Evolutionary conservation across 1,140 invertebrate genomes (phyloP), one percentile per base, ranked within the genome.

Genomic region (Temnothorax curvispinosus): DNA sequence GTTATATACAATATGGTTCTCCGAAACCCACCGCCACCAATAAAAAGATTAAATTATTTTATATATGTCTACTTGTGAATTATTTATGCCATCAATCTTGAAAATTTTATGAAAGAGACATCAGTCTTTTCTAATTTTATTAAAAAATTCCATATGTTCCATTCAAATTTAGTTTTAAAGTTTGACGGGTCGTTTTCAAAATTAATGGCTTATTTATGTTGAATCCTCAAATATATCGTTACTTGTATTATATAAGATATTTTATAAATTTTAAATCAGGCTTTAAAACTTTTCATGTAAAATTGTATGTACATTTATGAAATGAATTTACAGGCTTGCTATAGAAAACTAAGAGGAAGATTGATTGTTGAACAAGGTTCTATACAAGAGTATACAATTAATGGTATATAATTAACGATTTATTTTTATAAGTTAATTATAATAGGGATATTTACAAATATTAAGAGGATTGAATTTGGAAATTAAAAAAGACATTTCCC

Each of bases 1-100:
- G 78, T 89, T 87, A 67, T 67, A 87, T 84, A 84, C 60, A 80
- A 47, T 76, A 85, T 50, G 81, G 58, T 90, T 90, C 58, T 89
- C 82, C 54, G 21, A 89, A 89, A 78, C 78, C 89, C 88, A 90
- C 88, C 89, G 77, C 56, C 74, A 90, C n/a, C 56, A 89, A 90
- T 89, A 89, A 90, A 89, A 85, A 80, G 65, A 89, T 84, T 89
- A 89, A 89, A 90, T 89, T 90, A 85, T 89, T 90, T 89, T 88
- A 87, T 65, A 90, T 32, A 78, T 62, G 32, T 75, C 69, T 75
- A 58, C 15, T 32, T 74, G 54, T 82, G 13, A 4, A 74, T 74
- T 60, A 50, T 84, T 84, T 71, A 58, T 56, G 27, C 65, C 80
- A 75, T 75, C 60, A 50, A 84, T 60, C 58, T 60, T 75, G 21